Percentiles rank a stretch among this genome's conserved stretches.
These are phyloP conservation scores for Tenebrio molitor DNA, from an alignment of 1,140 invertebrate genomes.

Conservation along the genomic window DNA sequence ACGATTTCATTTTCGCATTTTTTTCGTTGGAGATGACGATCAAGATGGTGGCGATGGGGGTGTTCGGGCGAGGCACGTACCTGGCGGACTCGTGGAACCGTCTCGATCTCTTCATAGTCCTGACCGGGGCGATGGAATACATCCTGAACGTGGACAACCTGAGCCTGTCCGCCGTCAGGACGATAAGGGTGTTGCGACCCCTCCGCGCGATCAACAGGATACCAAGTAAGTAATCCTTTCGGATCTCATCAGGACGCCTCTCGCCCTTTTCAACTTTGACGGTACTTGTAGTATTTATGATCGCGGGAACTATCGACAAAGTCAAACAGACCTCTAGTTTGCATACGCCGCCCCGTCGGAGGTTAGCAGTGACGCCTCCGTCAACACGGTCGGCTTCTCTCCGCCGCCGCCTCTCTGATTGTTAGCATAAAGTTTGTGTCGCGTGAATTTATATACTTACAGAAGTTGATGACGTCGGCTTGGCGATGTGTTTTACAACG, in stretches of 20 bases:
- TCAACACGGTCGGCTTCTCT: constrained; percentile 4
- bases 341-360: neutral
- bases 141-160: constrained; percentile 96
- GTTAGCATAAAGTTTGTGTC: constrained; percentile 9
- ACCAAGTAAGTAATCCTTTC: constrained; percentile 96
- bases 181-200: constrained; percentile 96
- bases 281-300: neutral
- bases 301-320: constrained; percentile 1
- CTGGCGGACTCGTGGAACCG: constrained; percentile 98
- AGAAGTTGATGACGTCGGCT: constrained; percentile 9
- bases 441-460: constrained; percentile 19
- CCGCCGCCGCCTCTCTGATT: neutral
- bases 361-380: constrained; percentile 6
- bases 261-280: too few relatives aligned
- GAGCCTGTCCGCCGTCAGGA: constrained; percentile 97
- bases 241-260: too few relatives aligned
- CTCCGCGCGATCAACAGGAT: constrained; percentile 98
- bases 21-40: constrained; percentile 97
- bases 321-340: constrained; percentile 9
- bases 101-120: constrained; percentile 98
- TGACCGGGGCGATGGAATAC: constrained; percentile 95
- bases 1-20: constrained; percentile 98
- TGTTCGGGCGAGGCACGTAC: constrained; percentile 94
- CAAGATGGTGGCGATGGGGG: constrained; percentile 99
- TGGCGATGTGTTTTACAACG: neutral